Evolutionary conservation across 1,140 invertebrate genomes (phyloP), one percentile per base, ranked within the genome.

Genomic region (Battus philenor): DNA sequence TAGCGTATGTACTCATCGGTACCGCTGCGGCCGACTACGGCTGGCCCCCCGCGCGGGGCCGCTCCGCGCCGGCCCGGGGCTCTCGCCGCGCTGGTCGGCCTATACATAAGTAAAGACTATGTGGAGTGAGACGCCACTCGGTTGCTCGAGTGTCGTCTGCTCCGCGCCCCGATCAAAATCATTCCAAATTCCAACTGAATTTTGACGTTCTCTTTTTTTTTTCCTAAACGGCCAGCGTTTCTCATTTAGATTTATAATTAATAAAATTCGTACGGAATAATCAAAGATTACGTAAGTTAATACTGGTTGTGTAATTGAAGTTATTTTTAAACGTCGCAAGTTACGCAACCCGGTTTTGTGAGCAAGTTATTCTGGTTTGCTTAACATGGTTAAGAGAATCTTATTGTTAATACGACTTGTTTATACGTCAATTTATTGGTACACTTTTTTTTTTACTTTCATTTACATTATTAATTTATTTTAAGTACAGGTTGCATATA

Each of bases 61-160:
- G 7, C 44, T 20, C 48, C 48, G 56, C 63, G 67, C 64, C 68
- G 47, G 62, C 63, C 65, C 63, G 57, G 36, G 48, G 78, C 13
- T 74, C 78, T 52, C 12, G 2, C 2, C 13, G 3, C 12, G 15
- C 50, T 52, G 71, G 78, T 26, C 52, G 59, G 17, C 15, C 49
- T 68, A 59, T 59, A 72, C 66, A 67, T 75, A 78, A 73, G 64
- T 76, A 80, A 76, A 72, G 72, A 73, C 69, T 69, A 64, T 68
- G 47, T 68, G 55, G 46, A 64, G 49, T 59, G 58, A 58, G 56
- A 79, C 66, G 68, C 54, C 66, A 67, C 72, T 75, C 64, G 58
- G 50, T 64, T 54, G 61, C 60, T 75, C 63, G 78, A 82, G 78
- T 82, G 78, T 82, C 75, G 78, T 82, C 75, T 78, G 78, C 74